phyloP scores from a whole-genome alignment of 2,888 invertebrate species.

The Portevinia maculata region DNA sequence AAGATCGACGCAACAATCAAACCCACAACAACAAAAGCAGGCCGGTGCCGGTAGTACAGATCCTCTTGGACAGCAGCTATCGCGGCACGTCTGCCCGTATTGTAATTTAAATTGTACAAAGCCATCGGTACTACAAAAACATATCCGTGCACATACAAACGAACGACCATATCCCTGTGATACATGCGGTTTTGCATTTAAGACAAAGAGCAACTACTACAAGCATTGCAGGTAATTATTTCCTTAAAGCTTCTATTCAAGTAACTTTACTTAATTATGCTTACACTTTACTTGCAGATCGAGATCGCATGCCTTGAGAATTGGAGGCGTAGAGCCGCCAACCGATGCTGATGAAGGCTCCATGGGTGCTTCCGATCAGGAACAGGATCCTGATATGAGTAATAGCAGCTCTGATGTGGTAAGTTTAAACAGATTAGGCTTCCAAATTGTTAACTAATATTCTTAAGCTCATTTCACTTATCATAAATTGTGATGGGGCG shows the following conservation, averaged over 20 bases:
- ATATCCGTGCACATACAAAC: slow-evolving; percentile 96
- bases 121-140: slow-evolving; percentile 96
- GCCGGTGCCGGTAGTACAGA: slow-evolving; percentile 37
- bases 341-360: slow-evolving; percentile 86
- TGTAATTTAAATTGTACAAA: slow-evolving; percentile 95
- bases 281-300: too few species aligned
- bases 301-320: slow-evolving; percentile 87
- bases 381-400: slow-evolving; percentile 84
- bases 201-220: slow-evolving; percentile 96
- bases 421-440: slow-evolving; percentile 72
- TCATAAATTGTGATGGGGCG: too few species aligned
- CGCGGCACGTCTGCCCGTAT: slow-evolving; percentile 92
- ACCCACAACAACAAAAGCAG: slow-evolving; percentile 67
- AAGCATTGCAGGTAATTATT: slow-evolving; percentile 88
- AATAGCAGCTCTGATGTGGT: slow-evolving; percentile 82
- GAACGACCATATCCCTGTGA: slow-evolving; percentile 95
- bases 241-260: too few species aligned
- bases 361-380: slow-evolving; percentile 85
- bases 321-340: slow-evolving; percentile 85
- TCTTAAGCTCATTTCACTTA: too few species aligned
- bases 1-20: slow-evolving; percentile 46
- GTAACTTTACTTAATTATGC: too few species aligned
- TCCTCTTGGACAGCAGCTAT: slow-evolving; percentile 58
- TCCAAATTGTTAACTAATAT: too few species aligned
- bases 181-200: slow-evolving; percentile 95